Conservation (phyloP, 2,888 invertebrate genomes). For the Osmoderma eremita region DNA sequence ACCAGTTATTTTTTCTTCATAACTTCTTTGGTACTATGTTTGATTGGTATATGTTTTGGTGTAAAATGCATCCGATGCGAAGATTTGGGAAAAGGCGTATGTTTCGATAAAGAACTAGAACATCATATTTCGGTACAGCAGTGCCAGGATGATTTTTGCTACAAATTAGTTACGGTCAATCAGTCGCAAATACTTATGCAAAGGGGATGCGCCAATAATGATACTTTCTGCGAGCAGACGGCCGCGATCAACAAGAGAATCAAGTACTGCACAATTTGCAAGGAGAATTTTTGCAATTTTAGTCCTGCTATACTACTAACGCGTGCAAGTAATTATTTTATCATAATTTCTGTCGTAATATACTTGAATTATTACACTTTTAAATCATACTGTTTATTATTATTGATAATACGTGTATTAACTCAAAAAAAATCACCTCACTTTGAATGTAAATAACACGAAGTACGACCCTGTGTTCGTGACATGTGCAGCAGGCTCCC, state of each 20-base stretch:
- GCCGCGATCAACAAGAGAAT: background rate
- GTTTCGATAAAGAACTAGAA: background rate
- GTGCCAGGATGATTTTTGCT: background rate
- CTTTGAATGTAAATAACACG: slow-evolving; percentile 9
- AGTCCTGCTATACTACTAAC: background rate
- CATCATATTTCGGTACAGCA: background rate
- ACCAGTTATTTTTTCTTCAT: too few relatives aligned
- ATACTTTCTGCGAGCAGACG: background rate
- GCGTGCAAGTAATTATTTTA: background rate
- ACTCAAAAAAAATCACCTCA: background rate
- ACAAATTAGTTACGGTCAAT: background rate
- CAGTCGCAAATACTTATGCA: background rate
- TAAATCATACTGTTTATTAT: background rate
- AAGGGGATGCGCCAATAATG: background rate
- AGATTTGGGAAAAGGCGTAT: background rate
- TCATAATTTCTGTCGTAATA: background rate
- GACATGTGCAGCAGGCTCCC: slow-evolving; percentile 52
- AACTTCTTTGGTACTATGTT: too few relatives aligned
- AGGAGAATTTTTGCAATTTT: slow-evolving; percentile 7
- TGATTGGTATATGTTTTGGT: background rate
- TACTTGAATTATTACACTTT: background rate
- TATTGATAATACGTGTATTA: background rate
- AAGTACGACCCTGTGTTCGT: slow-evolving; percentile 46
- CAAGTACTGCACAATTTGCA: background rate
- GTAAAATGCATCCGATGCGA: background rate